phyloP scores from a whole-genome alignment of 2,888 invertebrate genomes.

The Octonoba sinensis region DNA sequence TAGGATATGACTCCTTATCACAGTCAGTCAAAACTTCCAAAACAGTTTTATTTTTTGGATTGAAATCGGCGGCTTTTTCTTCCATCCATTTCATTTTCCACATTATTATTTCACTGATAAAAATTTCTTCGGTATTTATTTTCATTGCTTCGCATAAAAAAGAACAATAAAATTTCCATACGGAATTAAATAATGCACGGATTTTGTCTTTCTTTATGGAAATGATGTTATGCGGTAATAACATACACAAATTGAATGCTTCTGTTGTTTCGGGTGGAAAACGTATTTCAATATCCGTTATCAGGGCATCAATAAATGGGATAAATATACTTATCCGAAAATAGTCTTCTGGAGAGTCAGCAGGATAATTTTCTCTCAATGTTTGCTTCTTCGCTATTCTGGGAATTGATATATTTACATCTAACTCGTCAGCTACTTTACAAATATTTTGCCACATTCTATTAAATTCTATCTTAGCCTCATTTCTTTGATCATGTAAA shows the following conservation, averaged over 20 bases:
- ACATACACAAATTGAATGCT: not conserved
- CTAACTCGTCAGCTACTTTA: not conserved
- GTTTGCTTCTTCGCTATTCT: not conserved
- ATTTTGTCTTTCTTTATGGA: not conserved
- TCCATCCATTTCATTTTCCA: not conserved
- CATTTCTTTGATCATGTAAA: too few relatives aligned
- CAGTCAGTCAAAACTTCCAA: slow-evolving; percentile 63
- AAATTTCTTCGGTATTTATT: not conserved
- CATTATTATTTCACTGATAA: slow-evolving; percentile 11
- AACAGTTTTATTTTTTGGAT: not conserved
- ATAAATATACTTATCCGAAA: not conserved
- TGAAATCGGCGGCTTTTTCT: not conserved
- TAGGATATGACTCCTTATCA: not conserved
- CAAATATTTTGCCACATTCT: not conserved
- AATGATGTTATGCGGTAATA: not conserved
- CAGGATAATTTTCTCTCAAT: not conserved
- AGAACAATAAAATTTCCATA: not conserved
- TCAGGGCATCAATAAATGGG: not conserved
- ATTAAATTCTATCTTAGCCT: not conserved
- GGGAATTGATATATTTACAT: not conserved
- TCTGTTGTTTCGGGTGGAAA: not conserved
- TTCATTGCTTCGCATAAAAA: not conserved
- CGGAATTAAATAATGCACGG: not conserved
- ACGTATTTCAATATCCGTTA: not conserved
- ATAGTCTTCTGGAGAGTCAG: not conserved